phyloP scores from a whole-genome alignment of 2,888 invertebrate species.

The Drosophila stalkeri region DNA sequence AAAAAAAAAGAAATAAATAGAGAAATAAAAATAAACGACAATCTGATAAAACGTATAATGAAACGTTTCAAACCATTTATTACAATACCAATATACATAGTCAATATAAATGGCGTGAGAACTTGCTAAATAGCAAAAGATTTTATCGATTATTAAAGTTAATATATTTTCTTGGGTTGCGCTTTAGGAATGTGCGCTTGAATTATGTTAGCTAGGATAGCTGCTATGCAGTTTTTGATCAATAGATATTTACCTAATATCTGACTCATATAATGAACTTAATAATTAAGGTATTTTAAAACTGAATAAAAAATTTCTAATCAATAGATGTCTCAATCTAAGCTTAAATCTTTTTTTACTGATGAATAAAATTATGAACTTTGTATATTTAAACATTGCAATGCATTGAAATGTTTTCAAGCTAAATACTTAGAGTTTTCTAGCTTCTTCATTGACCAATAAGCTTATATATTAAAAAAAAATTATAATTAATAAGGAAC shows the following conservation, averaged over 20 bases:
- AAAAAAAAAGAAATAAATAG: too few species aligned
- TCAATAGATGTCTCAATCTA: too few species aligned
- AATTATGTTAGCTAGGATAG: not conserved
- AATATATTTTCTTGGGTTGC: not conserved
- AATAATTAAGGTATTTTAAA: not conserved
- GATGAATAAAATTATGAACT: too few species aligned
- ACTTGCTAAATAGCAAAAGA: slow-evolving; percentile 19
- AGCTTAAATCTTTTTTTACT: too few species aligned
- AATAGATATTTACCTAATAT: not conserved
- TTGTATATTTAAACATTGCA: too few species aligned
- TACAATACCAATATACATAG: slow-evolving; percentile 18
- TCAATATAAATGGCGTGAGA: slow-evolving; percentile 27
- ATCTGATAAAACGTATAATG: slow-evolving; percentile 49
- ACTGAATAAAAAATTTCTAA: not conserved
- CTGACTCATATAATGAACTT: not conserved
- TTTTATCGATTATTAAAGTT: not conserved
- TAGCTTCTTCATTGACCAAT: too few species aligned
- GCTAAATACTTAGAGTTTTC: too few species aligned
- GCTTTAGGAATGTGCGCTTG: not conserved
- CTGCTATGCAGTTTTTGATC: not conserved
- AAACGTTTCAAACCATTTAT: slow-evolving; percentile 41
- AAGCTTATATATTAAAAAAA: too few species aligned
- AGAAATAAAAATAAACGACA: slow-evolving; percentile 37
- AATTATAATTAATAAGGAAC: too few species aligned
- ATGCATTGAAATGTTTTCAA: too few species aligned